Evolutionary conservation across 2,797 vertebrate species (phyloP), one percentile per base, ranked within the genome.

Genomic region (Lophius americanus): DNA sequence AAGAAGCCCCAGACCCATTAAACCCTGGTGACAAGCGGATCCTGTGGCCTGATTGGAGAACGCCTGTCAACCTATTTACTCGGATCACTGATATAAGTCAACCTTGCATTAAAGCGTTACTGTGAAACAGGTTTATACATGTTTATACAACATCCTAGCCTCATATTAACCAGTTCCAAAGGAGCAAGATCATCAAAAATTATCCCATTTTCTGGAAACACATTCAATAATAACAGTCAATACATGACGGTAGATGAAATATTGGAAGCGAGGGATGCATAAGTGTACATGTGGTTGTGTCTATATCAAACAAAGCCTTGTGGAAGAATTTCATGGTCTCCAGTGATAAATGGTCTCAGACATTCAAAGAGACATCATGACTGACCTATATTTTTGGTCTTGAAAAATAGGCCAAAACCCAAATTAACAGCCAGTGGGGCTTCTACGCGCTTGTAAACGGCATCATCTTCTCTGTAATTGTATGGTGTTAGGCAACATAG

Each of bases 311-410:
- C 89, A 90, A 91, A 92, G 81, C 78, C 67, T 58, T 43, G 69
- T 66, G 65, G 71, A 86, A 72, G 76, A 91, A 87, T 85, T 83
- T 78, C 70, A 81, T 88, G 89, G 87, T 81, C 70, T 68, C 64
- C 60, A 72, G 75, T 77, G 79, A 92, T 91, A 90, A 92, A 92
- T 86, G 76, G 70, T 84, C 87, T 75, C 72, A 83, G 90, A 89
- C 88, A 76, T 66, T 86, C 81, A 84, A 76, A 86, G 75, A 86
- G 76, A 75, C 86, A 85, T 81, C 84, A 73, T 85, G 64, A 76
- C 51, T 92, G 93, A 93, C 93, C 92, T 91, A 93, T 78, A 93
- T 93, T 88, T 78, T 73, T 73, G 46, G 73, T 79, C 75, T 69
- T 83, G 80, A 85, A 91, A 92, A 90, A 91, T 93, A 91, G 91